These are phyloP conservation scores for Andrena flavipes DNA, from an alignment of 2,888 invertebrate genomes.

Conservation along the genomic window DNA sequence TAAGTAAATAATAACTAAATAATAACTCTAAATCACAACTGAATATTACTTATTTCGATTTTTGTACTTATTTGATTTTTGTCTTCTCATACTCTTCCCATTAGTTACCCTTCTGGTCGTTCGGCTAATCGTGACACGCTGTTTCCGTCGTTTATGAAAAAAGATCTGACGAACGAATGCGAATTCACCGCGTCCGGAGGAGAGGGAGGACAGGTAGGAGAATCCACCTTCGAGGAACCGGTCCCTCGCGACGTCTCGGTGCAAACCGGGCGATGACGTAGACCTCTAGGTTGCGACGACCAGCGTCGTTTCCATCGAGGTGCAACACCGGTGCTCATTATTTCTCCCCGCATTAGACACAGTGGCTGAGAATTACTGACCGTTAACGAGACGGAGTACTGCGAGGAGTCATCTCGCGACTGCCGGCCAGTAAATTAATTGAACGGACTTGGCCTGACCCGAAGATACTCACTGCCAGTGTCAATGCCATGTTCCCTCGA, in stretches of 20 bases:
- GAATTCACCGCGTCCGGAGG: constrained; percentile 13
- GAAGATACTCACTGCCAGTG: constrained; percentile 23
- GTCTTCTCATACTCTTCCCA: not conserved
- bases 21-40: too few relatives aligned
- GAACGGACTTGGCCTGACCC: constrained; percentile 11
- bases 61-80: too few relatives aligned
- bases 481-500: constrained; percentile 27
- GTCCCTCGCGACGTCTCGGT: constrained; percentile 66
- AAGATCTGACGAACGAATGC: constrained; percentile 17
- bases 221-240: constrained; percentile 60
- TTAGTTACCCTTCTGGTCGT: too few relatives aligned
- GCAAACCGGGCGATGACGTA: constrained; percentile 80
- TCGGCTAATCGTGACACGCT: not conserved
- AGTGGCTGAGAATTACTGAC: constrained; percentile 31
- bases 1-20: too few relatives aligned
- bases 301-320: constrained; percentile 25
- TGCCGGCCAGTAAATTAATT: constrained; percentile 31
- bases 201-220: constrained; percentile 10
- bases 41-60: too few relatives aligned
- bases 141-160: constrained; percentile 2
- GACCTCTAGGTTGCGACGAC: constrained; percentile 55
- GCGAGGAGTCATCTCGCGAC: constrained; percentile 39
- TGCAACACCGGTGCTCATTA: constrained; percentile 34
- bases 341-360: constrained; percentile 36
- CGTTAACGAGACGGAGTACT: constrained; percentile 51